These are phyloP conservation scores for Andrena hattorfiana DNA, from an alignment of 2,888 invertebrate species.

Conservation along the genomic window DNA sequence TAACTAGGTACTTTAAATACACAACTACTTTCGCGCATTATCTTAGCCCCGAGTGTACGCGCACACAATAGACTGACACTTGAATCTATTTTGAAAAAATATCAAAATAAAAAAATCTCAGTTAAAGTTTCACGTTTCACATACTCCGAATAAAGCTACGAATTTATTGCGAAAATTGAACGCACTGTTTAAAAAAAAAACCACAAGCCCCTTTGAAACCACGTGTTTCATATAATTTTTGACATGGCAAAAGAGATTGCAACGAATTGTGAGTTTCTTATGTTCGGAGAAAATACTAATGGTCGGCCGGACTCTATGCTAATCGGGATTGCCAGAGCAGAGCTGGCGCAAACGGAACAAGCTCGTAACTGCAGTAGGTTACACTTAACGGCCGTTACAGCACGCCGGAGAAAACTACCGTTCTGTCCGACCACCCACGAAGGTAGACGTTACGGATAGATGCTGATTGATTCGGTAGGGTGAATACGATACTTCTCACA, in stretches of 20 bases:
- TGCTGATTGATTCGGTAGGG: conserved; percentile 77
- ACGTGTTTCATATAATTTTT: too few relatives aligned
- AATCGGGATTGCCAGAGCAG: conserved; percentile 18
- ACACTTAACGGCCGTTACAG: conserved; percentile 55
- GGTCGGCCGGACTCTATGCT: conserved; percentile 6
- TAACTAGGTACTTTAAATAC: too few relatives aligned
- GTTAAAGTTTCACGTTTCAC: too few relatives aligned
- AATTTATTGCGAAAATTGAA: too few relatives aligned
- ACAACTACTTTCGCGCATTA: too few relatives aligned
- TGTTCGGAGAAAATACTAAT: conserved; percentile 6
- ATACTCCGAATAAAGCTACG: too few relatives aligned
- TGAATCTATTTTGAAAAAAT: too few relatives aligned
- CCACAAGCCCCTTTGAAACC: too few relatives aligned
- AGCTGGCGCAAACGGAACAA: conserved; percentile 27
- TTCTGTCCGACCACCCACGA: conserved; percentile 68
- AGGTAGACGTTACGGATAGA: conserved; percentile 66
- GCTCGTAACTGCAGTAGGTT: conserved; percentile 56
- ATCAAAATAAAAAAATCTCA: too few relatives aligned
- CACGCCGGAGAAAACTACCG: conserved; percentile 62
- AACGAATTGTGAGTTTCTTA: background rate
- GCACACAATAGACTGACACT: too few relatives aligned
- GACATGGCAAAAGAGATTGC: background rate
- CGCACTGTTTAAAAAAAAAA: too few relatives aligned
- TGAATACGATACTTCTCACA: conserved; percentile 80
- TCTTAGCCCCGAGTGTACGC: too few relatives aligned